These are phyloP conservation scores for Lepus europaeus DNA, from an alignment of 2,113 vertebrate species.

Conservation along the genomic window DNA sequence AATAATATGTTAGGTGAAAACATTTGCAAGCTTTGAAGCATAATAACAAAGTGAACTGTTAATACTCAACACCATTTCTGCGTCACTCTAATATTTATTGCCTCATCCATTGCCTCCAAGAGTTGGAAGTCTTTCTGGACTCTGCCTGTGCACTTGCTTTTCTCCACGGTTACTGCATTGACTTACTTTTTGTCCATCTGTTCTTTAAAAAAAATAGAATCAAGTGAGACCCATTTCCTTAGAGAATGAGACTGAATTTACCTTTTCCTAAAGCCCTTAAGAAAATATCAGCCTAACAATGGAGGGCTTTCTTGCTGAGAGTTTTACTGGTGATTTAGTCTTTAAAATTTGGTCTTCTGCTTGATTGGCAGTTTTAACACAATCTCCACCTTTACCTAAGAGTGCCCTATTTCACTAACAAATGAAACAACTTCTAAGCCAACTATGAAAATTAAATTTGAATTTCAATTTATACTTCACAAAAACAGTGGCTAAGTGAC, in stretches of 20 bases:
- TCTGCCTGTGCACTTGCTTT: not conserved
- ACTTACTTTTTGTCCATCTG: conserved; percentile 43
- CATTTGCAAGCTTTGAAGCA: not conserved
- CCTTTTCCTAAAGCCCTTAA: conserved; percentile 46
- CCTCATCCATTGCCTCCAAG: not conserved
- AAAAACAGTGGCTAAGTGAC: conserved; percentile 29
- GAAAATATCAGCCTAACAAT: conserved; percentile 56
- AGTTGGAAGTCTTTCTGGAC: not conserved
- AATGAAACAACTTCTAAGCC: conserved; percentile 31
- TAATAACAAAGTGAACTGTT: conserved; percentile 34
- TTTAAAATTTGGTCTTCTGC: conserved; percentile 2
- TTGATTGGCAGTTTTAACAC: conserved; percentile 45
- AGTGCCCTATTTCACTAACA: conserved; percentile 33
- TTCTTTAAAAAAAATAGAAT: conserved; percentile 12
- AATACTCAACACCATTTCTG: not conserved
- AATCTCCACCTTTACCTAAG: conserved; percentile 7
- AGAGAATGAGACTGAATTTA: conserved; percentile 64
- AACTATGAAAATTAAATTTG: conserved; percentile 48
- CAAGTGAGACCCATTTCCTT: conserved; percentile 31
- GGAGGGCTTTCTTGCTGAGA: not conserved
- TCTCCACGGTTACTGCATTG: not conserved
- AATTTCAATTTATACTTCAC: conserved; percentile 55
- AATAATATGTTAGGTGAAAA: not conserved
- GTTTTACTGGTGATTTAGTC: conserved; percentile 26
- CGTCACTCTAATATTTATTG: conserved; percentile 5